Base-by-base conservation (phyloP, 2,113 vertebrate genomes). In the Eudyptes chrysolophus region DNA sequence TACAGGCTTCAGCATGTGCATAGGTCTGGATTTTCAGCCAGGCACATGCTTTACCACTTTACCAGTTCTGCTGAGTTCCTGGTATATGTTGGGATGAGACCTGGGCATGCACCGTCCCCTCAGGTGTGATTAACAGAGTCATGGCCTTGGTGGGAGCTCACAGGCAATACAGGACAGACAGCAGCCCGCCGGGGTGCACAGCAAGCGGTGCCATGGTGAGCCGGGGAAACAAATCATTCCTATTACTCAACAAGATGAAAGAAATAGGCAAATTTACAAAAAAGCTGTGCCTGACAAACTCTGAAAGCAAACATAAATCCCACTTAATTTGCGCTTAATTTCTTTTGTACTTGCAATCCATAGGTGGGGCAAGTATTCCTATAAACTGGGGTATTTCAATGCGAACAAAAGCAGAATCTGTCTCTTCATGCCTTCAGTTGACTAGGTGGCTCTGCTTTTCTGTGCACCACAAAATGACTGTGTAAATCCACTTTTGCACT, bases 181-280 rank as follows among this genome's bases (percentile, higher is more conserved):
- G 55, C 49, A 62, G 34, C 36, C 52, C 0, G 0, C 29, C 3
- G 13, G 32, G 26, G 15, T 16, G 27, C 18, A 32, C 2, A 3
- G 7, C 5, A 2, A 60, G 7, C 0, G 1, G 7, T 42, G 58
- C 7, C 29, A 38, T 15, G 4, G 26, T 0, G 0, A 70, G 21
- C 19, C 40, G 9, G 8, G n/a, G 20, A 20, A 84, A 38, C 3
- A 80, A 74, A 54, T 32, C 8, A 29, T 36, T 64, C 19, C 29
- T 52, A 4, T 75, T 54, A 9, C 25, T 62, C 25, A 77, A 24
- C 10, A 13, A 0, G 0, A 42, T 61, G 46, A 74, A 92, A 88
- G 9, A 82, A 65, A 51, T 6, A 22, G 17, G 24, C 38, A 96
- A 29, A 57, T 42, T 76, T 72, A 71, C 40, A 61, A 65, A 81